A percentile compares a stretch with the other conserved stretches of the same genome.
phyloP scores from a whole-genome alignment of 2,113 vertebrate species.

The Acanthochromis polyacanthus region DNA sequence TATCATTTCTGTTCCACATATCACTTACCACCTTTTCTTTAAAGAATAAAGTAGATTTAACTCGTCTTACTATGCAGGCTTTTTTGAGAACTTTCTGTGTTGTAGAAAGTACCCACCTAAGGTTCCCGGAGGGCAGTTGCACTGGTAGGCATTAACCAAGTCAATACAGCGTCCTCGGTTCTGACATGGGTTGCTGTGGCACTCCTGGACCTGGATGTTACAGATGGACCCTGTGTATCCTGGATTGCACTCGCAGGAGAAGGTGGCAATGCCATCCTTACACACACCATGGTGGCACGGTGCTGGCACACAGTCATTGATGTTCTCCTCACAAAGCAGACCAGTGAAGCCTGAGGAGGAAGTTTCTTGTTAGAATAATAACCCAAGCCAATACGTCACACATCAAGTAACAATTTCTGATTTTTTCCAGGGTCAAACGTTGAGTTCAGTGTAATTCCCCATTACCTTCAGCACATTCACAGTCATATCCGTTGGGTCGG shows the following conservation, averaged over 20 bases:
- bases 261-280: constrained; percentile 93
- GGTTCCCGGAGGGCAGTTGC: constrained; percentile 90
- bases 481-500: constrained; percentile 94
- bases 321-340: constrained; percentile 89
- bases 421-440: not conserved
- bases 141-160: constrained; percentile 93
- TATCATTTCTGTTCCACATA: no score
- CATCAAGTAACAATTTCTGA: not conserved
- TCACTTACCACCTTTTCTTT: not conserved
- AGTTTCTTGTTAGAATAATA: constrained; percentile 8
- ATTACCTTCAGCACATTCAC: constrained; percentile 95
- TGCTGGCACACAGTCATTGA: constrained; percentile 92
- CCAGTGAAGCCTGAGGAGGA: constrained; percentile 88
- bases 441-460: not conserved
- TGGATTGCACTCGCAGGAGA: constrained; percentile 88
- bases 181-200: constrained; percentile 92
- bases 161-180: constrained; percentile 93
- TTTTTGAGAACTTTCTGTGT: not conserved
- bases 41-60: no score
- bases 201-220: constrained; percentile 92
- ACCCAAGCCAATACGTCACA: not conserved
- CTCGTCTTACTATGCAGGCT: no score
- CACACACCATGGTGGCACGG: constrained; percentile 94
- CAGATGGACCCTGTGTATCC: constrained; percentile 95
- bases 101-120: constrained; percentile 78